phyloP scores from a whole-genome alignment of 2,888 invertebrate genomes.

The Argyra leucocephala region DNA sequence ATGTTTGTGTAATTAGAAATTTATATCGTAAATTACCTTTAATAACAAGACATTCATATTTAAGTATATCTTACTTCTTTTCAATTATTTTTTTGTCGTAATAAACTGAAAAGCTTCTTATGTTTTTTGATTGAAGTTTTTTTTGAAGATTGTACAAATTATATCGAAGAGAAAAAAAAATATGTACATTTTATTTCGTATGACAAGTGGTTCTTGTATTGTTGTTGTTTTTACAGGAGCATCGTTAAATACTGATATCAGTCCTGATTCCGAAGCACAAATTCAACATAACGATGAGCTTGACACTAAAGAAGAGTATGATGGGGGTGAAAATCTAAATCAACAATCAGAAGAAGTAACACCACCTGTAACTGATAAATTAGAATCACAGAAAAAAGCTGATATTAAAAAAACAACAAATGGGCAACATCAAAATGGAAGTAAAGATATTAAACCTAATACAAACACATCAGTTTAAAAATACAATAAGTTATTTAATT shows the following conservation, averaged over 20 bases:
- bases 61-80: no score
- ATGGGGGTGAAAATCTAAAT: constrained; percentile 40
- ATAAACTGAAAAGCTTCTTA: no score
- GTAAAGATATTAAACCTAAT: constrained; percentile 37
- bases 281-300: constrained; percentile 51
- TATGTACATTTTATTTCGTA: constrained; percentile 22
- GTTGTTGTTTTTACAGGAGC: constrained; percentile 57
- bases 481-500: neutral
- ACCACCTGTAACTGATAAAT: constrained; percentile 41
- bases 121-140: no score
- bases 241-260: constrained; percentile 51
- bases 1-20: no score
- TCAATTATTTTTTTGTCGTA: no score
- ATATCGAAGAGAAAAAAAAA: neutral
- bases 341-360: constrained; percentile 41
- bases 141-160: no score
- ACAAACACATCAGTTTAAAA: constrained; percentile 36
- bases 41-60: no score
- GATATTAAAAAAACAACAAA: constrained; percentile 30
- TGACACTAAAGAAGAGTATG: constrained; percentile 43
- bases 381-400: constrained; percentile 40
- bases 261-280: constrained; percentile 53
- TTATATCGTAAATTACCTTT: no score
- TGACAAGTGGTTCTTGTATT: constrained; percentile 43
- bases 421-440: constrained; percentile 33